Base-by-base conservation (phyloP, 2,888 invertebrate genomes). In the Lacanobia oleracea region DNA sequence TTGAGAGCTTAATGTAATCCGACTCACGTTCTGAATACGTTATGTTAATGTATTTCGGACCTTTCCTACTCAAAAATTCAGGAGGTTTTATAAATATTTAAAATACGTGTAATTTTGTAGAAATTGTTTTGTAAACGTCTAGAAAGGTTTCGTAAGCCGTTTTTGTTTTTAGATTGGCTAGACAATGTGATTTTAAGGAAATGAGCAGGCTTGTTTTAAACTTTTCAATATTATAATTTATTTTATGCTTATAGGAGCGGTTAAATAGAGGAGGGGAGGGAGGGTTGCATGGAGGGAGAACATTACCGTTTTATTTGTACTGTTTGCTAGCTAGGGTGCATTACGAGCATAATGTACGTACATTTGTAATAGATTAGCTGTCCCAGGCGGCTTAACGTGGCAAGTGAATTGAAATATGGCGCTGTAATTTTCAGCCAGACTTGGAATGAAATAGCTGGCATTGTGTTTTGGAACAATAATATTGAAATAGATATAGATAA, bases 1-100 rank as follows among this genome's bases (percentile, higher is more conserved):
- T 72, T 61, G 62, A 54, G 53, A 69, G 72, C 75, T 74, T 70
- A 75, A 83, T 80, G 71, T 82, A 79, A 84, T 77, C 78, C 82
- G 48, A 18, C 72, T 73, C 85, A 83, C 79, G 81, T 72, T 51
- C 71, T 63, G 75, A 67, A 80, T 74, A 78, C 60, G 62, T 72
- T 72, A 82, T 66, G 77, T 57, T 75, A 75, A 75, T 73, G 67
- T 78, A 70, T 79, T 73, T 75, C 33, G 67, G 70, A 76, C 75
- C 73, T 64, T 56, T 57, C 18, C 57, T 9, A 57, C 56, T 72
- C 9, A 69, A 83, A 78, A 67, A 69, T 69, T 69, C 65, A 57
- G 57, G 50, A 63, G 65, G 21, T 70, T 63, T 54, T 67, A 59
- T 82, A 60, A 73, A 76, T 81, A 74, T 70, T 81, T 83, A 51